Percentiles rank a stretch among this genome's conserved stretches.
phyloP scores from a whole-genome alignment of 1,140 invertebrate genomes.

The Lanistes nyassanus region DNA sequence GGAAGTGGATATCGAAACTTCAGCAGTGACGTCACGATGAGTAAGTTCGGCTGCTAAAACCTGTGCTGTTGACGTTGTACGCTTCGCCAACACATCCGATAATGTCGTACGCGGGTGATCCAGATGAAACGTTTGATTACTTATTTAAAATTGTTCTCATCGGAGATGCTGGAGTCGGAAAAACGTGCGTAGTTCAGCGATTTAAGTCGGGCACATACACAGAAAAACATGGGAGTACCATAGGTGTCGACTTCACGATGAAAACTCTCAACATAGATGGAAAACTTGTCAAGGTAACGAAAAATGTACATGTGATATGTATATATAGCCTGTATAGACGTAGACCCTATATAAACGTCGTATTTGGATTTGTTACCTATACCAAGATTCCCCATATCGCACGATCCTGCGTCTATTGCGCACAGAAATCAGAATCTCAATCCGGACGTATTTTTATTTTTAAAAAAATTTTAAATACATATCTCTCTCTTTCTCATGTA shows the following conservation, averaged over 20 bases:
- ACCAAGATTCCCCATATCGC: too few relatives aligned
- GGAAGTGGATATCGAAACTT: constrained; percentile 3
- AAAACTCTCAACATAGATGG: constrained; percentile 92
- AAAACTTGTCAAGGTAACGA: constrained; percentile 88
- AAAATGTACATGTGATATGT: too few relatives aligned
- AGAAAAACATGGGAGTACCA: constrained; percentile 92
- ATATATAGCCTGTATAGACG: too few relatives aligned
- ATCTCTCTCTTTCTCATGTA: too few relatives aligned
- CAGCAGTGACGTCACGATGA: constrained; percentile 11
- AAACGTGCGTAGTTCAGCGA: constrained; percentile 78
- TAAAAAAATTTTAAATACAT: too few relatives aligned
- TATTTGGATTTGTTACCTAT: too few relatives aligned
- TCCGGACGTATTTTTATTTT: too few relatives aligned
- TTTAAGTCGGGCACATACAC: constrained; percentile 94
- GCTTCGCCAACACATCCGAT: not conserved
- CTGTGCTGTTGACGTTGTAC: not conserved
- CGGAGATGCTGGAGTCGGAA: constrained; percentile 67
- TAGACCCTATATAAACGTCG: too few relatives aligned
- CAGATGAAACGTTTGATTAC: constrained; percentile 65
- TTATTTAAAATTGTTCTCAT: constrained; percentile 67
- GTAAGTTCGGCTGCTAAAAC: constrained; percentile 12
- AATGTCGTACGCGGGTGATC: constrained; percentile 52
- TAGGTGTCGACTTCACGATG: constrained; percentile 97
- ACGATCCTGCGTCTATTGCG: too few relatives aligned
- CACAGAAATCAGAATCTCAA: too few relatives aligned